phyloP scores from a whole-genome alignment of 2,797 vertebrate genomes.

The Corythornis leucogaster region DNA sequence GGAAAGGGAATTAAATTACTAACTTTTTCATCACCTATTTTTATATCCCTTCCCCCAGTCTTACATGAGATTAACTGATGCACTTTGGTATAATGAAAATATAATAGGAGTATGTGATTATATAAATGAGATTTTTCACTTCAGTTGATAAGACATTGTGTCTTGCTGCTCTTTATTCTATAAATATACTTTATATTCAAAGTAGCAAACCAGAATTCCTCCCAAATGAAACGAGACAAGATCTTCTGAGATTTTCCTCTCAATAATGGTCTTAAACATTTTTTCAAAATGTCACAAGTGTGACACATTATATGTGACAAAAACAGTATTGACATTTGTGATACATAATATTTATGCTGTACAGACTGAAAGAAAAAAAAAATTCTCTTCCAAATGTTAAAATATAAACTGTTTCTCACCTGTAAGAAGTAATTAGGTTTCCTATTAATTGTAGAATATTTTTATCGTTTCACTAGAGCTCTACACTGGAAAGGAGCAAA shows the following conservation, averaged over 20 bases:
- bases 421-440: background rate
- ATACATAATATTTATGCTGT: background rate
- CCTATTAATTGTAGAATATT: background rate
- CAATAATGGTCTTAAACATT: background rate
- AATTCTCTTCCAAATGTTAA: background rate
- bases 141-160: background rate
- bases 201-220: background rate
- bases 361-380: background rate
- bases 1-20: background rate
- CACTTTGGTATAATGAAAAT: conserved; percentile 3
- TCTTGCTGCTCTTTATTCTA: background rate
- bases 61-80: background rate
- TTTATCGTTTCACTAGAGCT: background rate
- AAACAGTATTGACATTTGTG: conserved; percentile 15
- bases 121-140: conserved; percentile 26
- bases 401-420: background rate
- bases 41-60: background rate
- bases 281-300: conserved; percentile 32
- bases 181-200: background rate
- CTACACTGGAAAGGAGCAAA: background rate
- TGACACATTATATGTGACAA: background rate
- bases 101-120: background rate
- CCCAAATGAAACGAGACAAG: background rate
- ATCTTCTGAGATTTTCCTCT: background rate
- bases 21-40: background rate